These are phyloP conservation scores for Palythoa heliodiscus DNA, from an alignment of 92 coral and sea anemone species.

Conservation along the genomic window DNA sequence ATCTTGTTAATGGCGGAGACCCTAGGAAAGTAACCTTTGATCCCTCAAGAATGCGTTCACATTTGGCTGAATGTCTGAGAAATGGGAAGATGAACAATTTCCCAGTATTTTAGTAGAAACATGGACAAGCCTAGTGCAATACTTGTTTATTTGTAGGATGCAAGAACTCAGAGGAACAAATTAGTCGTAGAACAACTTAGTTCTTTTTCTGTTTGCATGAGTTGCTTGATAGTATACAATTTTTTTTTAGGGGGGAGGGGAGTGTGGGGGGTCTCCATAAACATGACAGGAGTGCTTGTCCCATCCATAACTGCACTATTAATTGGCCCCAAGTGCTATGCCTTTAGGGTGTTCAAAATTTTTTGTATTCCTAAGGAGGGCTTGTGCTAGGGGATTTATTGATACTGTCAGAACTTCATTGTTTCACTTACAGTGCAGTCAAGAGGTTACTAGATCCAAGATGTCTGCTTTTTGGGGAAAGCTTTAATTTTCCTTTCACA, in stretches of 20 bases:
- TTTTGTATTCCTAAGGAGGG: conserved; percentile 15
- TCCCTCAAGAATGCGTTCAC: conserved; percentile 40
- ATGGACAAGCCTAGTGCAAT: background rate
- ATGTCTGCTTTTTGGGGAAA: conserved; percentile 21
- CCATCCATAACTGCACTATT: conserved; percentile 18
- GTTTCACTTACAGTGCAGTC: conserved; percentile 35
- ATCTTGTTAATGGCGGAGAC: conserved; percentile 24
- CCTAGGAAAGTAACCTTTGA: conserved; percentile 47
- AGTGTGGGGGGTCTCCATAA: conserved; percentile 25
- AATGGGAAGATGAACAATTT: conserved; percentile 24
- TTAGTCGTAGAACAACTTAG: background rate
- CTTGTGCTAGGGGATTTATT: conserved; percentile 40
- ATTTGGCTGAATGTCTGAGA: conserved; percentile 38
- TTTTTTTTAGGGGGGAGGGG: background rate
- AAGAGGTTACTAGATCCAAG: conserved; percentile 7
- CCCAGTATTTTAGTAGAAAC: conserved; percentile 26
- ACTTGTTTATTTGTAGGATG: no score
- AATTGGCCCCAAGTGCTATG: conserved; percentile 37
- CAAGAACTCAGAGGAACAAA: no score
- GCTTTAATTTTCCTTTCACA: conserved; percentile 33
- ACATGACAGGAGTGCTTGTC: conserved; percentile 38
- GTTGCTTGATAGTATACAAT: conserved; percentile 36
- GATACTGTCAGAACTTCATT: conserved; percentile 39
- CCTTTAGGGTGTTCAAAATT: conserved; percentile 29
- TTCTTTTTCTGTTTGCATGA: conserved; percentile 37